phyloP scores from a whole-genome alignment of 2,797 vertebrate species.

The Nothura maculosa region DNA sequence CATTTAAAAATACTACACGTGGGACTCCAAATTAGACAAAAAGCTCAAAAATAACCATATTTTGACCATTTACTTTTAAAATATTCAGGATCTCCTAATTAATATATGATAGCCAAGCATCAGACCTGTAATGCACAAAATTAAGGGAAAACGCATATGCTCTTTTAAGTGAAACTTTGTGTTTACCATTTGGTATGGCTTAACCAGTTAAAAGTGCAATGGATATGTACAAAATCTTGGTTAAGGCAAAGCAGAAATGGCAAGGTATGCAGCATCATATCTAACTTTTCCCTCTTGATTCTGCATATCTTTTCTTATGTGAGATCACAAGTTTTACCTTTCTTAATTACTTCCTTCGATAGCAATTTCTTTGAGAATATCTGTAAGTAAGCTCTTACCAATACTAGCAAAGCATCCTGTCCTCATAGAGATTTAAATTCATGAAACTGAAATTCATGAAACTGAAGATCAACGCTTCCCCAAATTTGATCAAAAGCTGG shows the following conservation, averaged over 20 bases:
- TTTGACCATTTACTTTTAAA: background rate
- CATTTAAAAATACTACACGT: constrained; percentile 10
- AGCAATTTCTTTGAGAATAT: background rate
- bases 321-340: background rate
- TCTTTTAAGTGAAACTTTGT: constrained; percentile 10
- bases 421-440: background rate
- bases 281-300: background rate
- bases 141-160: constrained; percentile 4
- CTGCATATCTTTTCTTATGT: background rate
- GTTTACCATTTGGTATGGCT: background rate
- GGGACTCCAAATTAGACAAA: constrained; percentile 1
- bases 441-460: background rate
- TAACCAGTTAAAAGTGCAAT: background rate
- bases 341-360: background rate
- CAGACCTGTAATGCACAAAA: constrained; percentile 4
- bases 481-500: background rate
- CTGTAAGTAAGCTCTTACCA: background rate
- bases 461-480: background rate
- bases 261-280: background rate
- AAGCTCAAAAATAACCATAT: background rate
- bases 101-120: background rate
- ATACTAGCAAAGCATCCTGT: background rate
- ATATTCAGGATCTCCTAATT: constrained; percentile 38
- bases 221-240: background rate
- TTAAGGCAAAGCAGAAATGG: background rate